These are phyloP conservation scores for Sminthurinus aureus DNA, from an alignment of 2,888 invertebrate species.

Conservation along the genomic window DNA sequence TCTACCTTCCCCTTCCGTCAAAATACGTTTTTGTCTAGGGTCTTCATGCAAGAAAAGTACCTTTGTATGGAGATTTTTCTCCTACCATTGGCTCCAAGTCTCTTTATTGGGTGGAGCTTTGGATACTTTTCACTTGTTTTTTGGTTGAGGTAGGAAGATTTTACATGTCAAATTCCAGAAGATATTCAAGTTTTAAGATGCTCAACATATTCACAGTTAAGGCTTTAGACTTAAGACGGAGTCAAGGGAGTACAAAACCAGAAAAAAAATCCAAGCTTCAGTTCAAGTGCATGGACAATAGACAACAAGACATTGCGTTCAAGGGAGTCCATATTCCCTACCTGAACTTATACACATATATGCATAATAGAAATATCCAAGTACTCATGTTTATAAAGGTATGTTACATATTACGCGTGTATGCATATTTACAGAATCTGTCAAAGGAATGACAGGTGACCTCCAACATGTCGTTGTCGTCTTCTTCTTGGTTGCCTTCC, in stretches of 20 bases:
- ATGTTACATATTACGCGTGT: too few species aligned
- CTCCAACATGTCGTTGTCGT: not conserved
- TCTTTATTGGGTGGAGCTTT: not conserved
- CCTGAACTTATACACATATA: not conserved
- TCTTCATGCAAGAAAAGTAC: not conserved
- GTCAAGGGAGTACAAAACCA: constrained; percentile 52
- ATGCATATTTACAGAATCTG: too few species aligned
- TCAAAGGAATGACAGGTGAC: too few species aligned
- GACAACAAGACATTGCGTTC: constrained; percentile 34
- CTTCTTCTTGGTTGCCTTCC: too few species aligned
- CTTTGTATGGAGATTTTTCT: not conserved
- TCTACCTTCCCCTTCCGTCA: constrained; percentile 48
- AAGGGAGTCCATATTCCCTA: not conserved
- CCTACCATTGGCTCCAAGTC: constrained; percentile 23
- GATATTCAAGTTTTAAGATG: too few species aligned
- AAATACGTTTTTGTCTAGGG: not conserved
- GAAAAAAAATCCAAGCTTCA: not conserved
- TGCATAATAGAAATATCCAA: too few species aligned
- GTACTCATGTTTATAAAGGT: too few species aligned
- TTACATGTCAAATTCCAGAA: too few species aligned
- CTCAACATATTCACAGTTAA: not conserved
- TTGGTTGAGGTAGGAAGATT: not conserved
- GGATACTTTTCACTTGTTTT: not conserved
- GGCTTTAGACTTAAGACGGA: constrained; percentile 14
- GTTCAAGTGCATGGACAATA: constrained; percentile 42